A percentile compares a stretch with the other conserved stretches of the same genome.
Conservation (phyloP, 1,140 invertebrate species). For the Anagrus nilaparvatae region DNA sequence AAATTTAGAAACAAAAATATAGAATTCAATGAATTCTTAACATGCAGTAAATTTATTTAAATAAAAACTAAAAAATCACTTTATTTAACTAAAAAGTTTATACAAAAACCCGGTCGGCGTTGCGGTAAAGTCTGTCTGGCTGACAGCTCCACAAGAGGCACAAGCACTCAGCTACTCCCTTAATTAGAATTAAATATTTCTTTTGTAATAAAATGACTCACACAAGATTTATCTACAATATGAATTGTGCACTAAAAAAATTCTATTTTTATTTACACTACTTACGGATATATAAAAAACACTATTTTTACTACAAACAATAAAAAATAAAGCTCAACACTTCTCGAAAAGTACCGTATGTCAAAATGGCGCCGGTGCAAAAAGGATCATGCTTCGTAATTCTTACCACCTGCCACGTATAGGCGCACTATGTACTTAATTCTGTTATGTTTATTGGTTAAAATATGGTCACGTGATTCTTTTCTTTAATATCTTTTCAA, state of each 20-base stretch:
- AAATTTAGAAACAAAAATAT: too few species aligned
- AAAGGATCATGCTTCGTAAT: too few species aligned
- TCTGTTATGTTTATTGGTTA: too few species aligned
- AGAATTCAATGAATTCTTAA: too few species aligned
- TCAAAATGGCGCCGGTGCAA: slow-evolving; percentile 71
- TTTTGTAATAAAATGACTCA: neutral
- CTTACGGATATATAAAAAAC: slow-evolving; percentile 41
- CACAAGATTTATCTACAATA: neutral
- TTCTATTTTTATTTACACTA: slow-evolving; percentile 46
- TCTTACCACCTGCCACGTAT: slow-evolving; percentile 67
- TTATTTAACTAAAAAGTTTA: too few species aligned
- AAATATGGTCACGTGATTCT: too few species aligned
- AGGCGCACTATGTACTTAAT: too few species aligned
- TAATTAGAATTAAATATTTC: neutral
- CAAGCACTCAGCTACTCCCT: neutral
- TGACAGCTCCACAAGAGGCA: slow-evolving; percentile 1
- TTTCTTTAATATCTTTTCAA: too few species aligned
- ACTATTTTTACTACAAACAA: slow-evolving; percentile 53
- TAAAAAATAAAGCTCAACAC: slow-evolving; percentile 58
- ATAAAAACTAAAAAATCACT: too few species aligned
- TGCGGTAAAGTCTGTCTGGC: too few species aligned
- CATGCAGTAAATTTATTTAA: too few species aligned
- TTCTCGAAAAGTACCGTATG: slow-evolving; percentile 58
- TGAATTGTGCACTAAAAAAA: slow-evolving; percentile 22
- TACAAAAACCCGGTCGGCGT: too few species aligned